A percentile compares a stretch with the other conserved stretches of the same genome.
Evolutionary conservation across 2,888 invertebrate genomes (phyloP).

Genomic region (Hoplodrina ambigua): DNA sequence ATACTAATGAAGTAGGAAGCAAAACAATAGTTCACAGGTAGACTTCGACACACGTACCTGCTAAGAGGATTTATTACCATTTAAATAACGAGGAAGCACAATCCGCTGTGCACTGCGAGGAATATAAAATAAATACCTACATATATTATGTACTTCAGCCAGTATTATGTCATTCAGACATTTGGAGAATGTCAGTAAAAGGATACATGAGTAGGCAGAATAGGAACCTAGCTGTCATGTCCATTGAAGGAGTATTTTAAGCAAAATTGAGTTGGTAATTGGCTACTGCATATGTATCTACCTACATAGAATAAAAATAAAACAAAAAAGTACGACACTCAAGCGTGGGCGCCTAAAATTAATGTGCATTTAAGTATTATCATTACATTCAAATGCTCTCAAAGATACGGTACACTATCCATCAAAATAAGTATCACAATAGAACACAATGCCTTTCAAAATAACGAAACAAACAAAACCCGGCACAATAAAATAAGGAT

Average conservation of each 20-base stretch:
- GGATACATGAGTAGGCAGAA: slow-evolving; percentile 5
- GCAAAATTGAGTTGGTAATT: background rate
- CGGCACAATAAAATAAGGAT: slow-evolving; percentile 75
- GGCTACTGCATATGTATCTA: background rate
- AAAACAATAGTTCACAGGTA: slow-evolving; percentile 49
- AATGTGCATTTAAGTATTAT: background rate
- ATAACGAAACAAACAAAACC: slow-evolving; percentile 60
- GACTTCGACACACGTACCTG: slow-evolving; percentile 45
- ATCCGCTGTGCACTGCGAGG: slow-evolving; percentile 31
- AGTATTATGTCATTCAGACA: slow-evolving; percentile 39
- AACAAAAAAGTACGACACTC: background rate
- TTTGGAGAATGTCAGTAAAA: slow-evolving; percentile 23
- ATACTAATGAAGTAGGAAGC: slow-evolving; percentile 57
- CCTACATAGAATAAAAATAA: background rate
- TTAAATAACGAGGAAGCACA: slow-evolving; percentile 56
- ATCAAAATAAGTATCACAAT: slow-evolving; percentile 51
- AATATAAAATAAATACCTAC: slow-evolving; percentile 47
- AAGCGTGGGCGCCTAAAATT: slow-evolving; percentile 2
- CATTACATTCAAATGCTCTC: background rate
- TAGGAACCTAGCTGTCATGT: background rate
- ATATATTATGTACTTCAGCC: background rate
- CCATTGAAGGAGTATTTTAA: background rate
- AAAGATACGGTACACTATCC: slow-evolving; percentile 19
- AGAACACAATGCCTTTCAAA: slow-evolving; percentile 46
- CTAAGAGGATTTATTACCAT: slow-evolving; percentile 54